These are phyloP conservation scores for Euwallacea fornicatus DNA, from an alignment of 1,140 invertebrate species.

Conservation along the genomic window DNA sequence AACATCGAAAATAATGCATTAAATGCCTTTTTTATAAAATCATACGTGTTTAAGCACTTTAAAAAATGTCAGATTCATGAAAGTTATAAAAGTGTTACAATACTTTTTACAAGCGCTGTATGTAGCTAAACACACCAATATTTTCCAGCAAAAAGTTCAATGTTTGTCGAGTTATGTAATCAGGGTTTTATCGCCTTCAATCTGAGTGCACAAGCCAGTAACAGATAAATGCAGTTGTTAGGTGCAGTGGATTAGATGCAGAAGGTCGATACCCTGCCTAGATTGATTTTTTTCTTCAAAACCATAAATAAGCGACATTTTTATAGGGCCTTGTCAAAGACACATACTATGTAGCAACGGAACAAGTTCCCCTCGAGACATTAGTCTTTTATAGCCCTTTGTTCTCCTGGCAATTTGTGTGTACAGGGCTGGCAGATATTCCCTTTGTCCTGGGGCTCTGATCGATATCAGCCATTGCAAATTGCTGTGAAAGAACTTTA, in stretches of 20 bases:
- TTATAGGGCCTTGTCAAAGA: constrained; percentile 2
- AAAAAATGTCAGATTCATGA: too few species aligned
- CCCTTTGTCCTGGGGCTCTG: constrained; percentile 2
- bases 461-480: constrained; percentile 9
- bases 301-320: neutral
- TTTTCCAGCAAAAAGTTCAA: neutral
- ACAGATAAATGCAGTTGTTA: neutral
- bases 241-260: neutral
- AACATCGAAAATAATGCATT: too few species aligned
- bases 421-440: constrained; percentile 15
- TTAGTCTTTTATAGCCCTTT: constrained; percentile 18
- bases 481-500: neutral
- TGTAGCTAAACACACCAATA: neutral
- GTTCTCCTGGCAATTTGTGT: constrained; percentile 8
- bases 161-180: neutral
- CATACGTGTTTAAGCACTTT: too few species aligned
- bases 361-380: constrained; percentile 9
- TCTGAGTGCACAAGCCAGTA: constrained; percentile 1
- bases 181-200: neutral
- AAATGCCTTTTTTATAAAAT: too few species aligned
- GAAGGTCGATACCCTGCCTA: neutral
- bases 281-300: too few species aligned
- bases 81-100: too few species aligned
- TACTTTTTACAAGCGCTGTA: too few species aligned
- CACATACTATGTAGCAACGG: neutral